A percentile compares a stretch with the other conserved stretches of the same genome.
phyloP scores from a whole-genome alignment of 1,140 invertebrate species.

The Oreohelix idahoensis region DNA sequence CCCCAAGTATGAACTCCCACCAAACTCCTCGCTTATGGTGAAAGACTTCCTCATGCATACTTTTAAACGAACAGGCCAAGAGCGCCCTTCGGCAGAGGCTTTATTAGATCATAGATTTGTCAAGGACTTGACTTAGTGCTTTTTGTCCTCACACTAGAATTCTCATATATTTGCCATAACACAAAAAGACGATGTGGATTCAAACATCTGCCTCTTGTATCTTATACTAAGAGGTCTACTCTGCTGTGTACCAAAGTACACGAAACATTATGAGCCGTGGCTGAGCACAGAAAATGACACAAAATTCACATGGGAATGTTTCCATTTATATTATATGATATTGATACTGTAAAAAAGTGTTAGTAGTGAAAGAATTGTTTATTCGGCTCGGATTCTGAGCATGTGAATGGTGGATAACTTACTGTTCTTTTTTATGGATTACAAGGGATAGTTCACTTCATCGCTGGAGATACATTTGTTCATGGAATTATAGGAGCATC shows the following conservation, averaged over 20 bases:
- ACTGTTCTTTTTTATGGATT: background rate
- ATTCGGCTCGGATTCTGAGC: too few species aligned
- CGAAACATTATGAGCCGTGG: background rate
- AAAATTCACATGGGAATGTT: background rate
- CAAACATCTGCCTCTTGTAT: too few species aligned
- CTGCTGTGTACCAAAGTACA: background rate
- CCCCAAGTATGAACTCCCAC: slow-evolving; percentile 67
- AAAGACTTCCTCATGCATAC: slow-evolving; percentile 64
- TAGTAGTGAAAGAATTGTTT: too few species aligned
- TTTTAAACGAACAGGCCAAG: slow-evolving; percentile 59
- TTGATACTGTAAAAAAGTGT: too few species aligned
- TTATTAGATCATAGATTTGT: slow-evolving; percentile 66
- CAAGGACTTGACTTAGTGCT: slow-evolving; percentile 47
- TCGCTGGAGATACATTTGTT: background rate
- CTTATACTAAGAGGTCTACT: too few species aligned
- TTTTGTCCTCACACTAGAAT: slow-evolving; percentile 5
- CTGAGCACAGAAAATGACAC: background rate
- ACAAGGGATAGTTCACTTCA: background rate
- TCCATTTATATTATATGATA: too few species aligned
- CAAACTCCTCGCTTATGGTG: slow-evolving; percentile 49
- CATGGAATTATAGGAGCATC: background rate
- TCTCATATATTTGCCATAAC: background rate
- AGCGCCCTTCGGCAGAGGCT: slow-evolving; percentile 67
- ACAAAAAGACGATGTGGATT: background rate
- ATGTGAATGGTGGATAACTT: background rate